Evolutionary conservation across 2,888 invertebrate genomes (phyloP).

Genomic region (Drosophila robusta): DNA sequence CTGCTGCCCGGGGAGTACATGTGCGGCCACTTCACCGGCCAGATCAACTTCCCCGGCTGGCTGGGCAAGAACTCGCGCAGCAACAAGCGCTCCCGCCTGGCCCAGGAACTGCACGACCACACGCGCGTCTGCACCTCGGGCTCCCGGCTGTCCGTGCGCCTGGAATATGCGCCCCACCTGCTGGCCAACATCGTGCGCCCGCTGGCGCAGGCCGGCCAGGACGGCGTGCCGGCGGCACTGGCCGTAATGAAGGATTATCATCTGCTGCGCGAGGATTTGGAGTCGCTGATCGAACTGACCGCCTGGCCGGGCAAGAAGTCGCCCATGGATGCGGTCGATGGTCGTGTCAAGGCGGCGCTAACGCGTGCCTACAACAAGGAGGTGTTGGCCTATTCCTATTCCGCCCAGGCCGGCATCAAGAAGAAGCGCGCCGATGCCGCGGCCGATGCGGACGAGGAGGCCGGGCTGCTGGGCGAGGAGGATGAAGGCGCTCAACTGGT

Average conservation of each 20-base stretch:
- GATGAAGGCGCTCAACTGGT: slow-evolving; percentile 57
- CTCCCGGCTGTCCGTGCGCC: slow-evolving; percentile 92
- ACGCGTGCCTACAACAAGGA: slow-evolving; percentile 97
- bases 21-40: slow-evolving; percentile 91
- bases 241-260: slow-evolving; percentile 93
- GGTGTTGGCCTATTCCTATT: slow-evolving; percentile 91
- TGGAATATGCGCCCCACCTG: slow-evolving; percentile 95
- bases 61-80: slow-evolving; percentile 96
- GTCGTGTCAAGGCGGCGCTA: slow-evolving; percentile 96
- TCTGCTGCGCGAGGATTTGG: slow-evolving; percentile 95
- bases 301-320: slow-evolving; percentile 93
- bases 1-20: slow-evolving; percentile 95
- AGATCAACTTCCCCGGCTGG: slow-evolving; percentile 97
- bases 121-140: slow-evolving; percentile 92
- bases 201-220: slow-evolving; percentile 88
- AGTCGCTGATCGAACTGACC: slow-evolving; percentile 93
- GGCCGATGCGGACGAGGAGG: slow-evolving; percentile 71
- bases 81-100: slow-evolving; percentile 92
- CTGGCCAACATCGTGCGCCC: slow-evolving; percentile 91
- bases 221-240: slow-evolving; percentile 90
- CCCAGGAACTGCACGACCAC: slow-evolving; percentile 94
- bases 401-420: slow-evolving; percentile 87
- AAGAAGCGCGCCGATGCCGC: slow-evolving; percentile 87
- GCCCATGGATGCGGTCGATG: slow-evolving; percentile 90
- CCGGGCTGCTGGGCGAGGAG: slow-evolving; percentile 85